A percentile compares a stretch with the other conserved stretches of the same genome.
phyloP scores from a whole-genome alignment of 2,113 vertebrate genomes.

The Cyprinodon brontotheroides region DNA sequence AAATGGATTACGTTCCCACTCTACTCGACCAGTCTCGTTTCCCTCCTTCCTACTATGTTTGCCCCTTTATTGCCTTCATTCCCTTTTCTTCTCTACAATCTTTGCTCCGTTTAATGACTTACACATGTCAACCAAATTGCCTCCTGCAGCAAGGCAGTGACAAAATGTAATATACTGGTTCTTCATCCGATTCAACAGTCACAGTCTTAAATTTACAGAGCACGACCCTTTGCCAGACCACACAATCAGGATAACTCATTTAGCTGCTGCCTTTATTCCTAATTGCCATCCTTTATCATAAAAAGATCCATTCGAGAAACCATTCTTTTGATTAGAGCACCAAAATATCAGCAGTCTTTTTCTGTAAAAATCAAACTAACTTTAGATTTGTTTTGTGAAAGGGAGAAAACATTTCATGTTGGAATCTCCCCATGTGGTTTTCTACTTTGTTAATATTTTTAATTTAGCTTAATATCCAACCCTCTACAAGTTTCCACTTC shows the following conservation, averaged over 20 bases:
- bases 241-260: slow-evolving; percentile 39
- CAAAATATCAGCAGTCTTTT: slow-evolving; percentile 24
- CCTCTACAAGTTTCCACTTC: not conserved
- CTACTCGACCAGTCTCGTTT: slow-evolving; percentile 44
- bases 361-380: not conserved
- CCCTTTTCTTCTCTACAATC: slow-evolving; percentile 36
- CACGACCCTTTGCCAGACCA: slow-evolving; percentile 55
- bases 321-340: slow-evolving; percentile 6
- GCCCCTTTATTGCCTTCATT: slow-evolving; percentile 48
- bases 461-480: not conserved
- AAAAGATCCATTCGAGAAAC: not conserved
- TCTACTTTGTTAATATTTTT: not conserved
- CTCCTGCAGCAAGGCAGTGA: slow-evolving; percentile 32
- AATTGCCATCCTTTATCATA: slow-evolving; percentile 29
- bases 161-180: slow-evolving; percentile 48
- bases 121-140: slow-evolving; percentile 70
- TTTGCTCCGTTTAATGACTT: slow-evolving; percentile 65
- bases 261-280: slow-evolving; percentile 34
- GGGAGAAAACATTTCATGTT: not conserved
- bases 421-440: not conserved
- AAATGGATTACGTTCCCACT: slow-evolving; percentile 72
- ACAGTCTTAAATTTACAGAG: slow-evolving; percentile 55
- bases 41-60: slow-evolving; percentile 34
- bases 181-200: slow-evolving; percentile 40
- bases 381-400: not conserved